Evolutionary conservation across 2,888 invertebrate species (phyloP).

Genomic region (Cephus nigrinus): DNA sequence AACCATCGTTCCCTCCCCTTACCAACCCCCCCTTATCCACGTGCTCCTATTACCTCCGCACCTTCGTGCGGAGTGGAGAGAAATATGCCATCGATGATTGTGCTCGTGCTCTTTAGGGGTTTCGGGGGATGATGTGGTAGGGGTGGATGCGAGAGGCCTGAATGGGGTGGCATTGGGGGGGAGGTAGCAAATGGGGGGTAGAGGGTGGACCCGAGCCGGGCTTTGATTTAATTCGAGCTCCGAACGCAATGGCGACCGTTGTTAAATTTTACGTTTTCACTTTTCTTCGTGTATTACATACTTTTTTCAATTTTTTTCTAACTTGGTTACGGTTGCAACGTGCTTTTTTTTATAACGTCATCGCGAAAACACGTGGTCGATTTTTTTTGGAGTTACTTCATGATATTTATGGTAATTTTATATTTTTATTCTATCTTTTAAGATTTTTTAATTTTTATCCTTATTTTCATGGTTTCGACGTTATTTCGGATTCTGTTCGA

Average conservation of each 20-base stretch:
- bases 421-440: not conserved
- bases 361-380: not conserved
- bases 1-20: not conserved
- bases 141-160: not conserved
- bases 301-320: conserved; percentile 10
- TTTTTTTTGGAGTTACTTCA: not conserved
- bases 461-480: not conserved
- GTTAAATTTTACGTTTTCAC: conserved; percentile 14
- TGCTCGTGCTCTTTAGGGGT: conserved; percentile 24
- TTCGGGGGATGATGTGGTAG: not conserved
- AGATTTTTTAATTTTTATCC: not conserved
- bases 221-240: conserved; percentile 27
- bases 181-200: conserved; percentile 25
- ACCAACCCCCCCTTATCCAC: not conserved
- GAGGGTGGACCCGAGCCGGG: conserved; percentile 33
- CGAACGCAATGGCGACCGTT: conserved; percentile 31
- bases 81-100: conserved; percentile 14
- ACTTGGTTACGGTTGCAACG: not conserved
- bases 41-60: not conserved
- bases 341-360: not conserved
- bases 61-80: not conserved
- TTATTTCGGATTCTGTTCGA: not conserved
- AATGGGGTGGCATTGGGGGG: not conserved
- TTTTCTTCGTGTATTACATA: conserved; percentile 33
- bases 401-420: not conserved